Base-by-base conservation (phyloP, 2,888 invertebrate genomes). In the Leptinotarsa rubiginosa region DNA sequence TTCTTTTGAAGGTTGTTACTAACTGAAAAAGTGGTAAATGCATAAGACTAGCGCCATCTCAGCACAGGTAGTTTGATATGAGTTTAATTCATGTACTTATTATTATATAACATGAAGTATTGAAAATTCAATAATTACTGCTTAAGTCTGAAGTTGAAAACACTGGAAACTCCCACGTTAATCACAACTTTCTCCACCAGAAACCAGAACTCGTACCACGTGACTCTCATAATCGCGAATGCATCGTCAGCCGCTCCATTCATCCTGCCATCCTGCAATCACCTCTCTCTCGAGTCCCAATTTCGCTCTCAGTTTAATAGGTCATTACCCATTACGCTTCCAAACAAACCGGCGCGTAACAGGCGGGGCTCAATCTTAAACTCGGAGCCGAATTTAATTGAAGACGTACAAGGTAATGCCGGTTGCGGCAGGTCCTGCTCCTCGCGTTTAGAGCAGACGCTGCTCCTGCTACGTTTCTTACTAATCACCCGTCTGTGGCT, bases 391-490 rank as follows among this genome's bases (percentile, higher is more conserved):
- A 79, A 70, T 73, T 83, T 84, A 84, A 84, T 84, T 85, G 84
- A 79, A 81, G 79, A 80, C 80, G 83, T 79, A 79, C 80, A 85
- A 85, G 83, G 82, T 80, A 81, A 81, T 78, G 78, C 79, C 77
- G 78, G 85, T 85, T 85, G 83, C 71, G 80, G 79, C 79, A 84
- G 85, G 86, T 85, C 85, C 80, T 80, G 85, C 52, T 73, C 59
- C 65, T 47, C 54, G 71, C 52, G 72, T 75, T 65, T 64, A 69
- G 70, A 73, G 75, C 74, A 74, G 74, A 77, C 75, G 70, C 73
- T 41, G 72, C 67, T 75, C 72, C 76, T 74, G 79, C 81, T 83
- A 83, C 73, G 41, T 70, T 69, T 75, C 72, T 75, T 74, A 78
- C 81, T 83, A 83, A 83, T 83, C 82, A 83, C 80, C 79, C 79